Base-by-base conservation (phyloP, 1,140 invertebrate species). In the Drosophila aff. region DNA sequence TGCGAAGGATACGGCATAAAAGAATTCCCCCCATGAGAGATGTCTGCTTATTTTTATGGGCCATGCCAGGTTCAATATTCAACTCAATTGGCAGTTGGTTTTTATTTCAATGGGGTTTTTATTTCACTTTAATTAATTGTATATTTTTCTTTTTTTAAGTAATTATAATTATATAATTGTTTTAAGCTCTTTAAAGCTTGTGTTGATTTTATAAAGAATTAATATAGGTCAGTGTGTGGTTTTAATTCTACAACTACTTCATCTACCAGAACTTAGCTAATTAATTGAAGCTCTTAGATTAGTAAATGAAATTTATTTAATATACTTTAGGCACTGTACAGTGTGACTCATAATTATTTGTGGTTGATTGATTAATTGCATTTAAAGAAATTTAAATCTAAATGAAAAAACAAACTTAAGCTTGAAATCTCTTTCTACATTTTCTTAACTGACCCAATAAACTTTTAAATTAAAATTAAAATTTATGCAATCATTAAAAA, bases 1-100 rank as follows among this genome's bases (percentile, higher is more conserved):
- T 31, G 26, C 28, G 31, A 52, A 73, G 69, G 40, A 49, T 71
- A 23, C 2, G n/a, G 18, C 40, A 60, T 38, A 28, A 33, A 66
- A 18, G 26, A 43, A 49, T 69, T 33, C 36, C 18, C 38, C 6
- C 11, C 21, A 16, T 15, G 31, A 40, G 36, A 31, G n/a, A 31
- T 31, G 16, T 52, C n/a, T 16, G 49, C 16, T 13, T 52, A 44
- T 47, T 67, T 60, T 53, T 44, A 61, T 68, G 49, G 43, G 11
- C 21, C 52, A 67, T 3, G 31, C 4, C 31, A 23, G 43, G 15
- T 65, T 60, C 18, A 57, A 63, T 55, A 55, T 23, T 36, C 18
- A 21, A 33, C 31, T 33, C n/a, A 52, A 33, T 52, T 52, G 49
- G 16, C 28, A 33, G 28, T 6, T 33, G 26, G 8, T 18, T 44